Evolutionary conservation across 2,797 vertebrate genomes (phyloP).

Genomic region (Scolopax bukidnonensis): DNA sequence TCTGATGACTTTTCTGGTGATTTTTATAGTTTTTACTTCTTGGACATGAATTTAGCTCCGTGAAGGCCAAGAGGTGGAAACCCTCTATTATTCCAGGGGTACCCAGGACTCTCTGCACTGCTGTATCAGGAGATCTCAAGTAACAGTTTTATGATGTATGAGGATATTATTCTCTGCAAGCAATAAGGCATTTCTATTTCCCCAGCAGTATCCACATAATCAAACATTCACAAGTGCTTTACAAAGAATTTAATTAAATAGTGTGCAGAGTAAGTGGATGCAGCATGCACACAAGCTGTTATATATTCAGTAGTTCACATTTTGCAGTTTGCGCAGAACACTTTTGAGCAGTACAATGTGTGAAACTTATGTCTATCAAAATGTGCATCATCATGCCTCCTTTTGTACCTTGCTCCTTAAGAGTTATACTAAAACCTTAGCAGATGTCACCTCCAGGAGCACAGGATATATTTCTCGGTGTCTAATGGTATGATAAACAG

Average conservation of each 20-base stretch:
- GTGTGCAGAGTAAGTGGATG: conserved; percentile 25
- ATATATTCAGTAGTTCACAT: conserved; percentile 1
- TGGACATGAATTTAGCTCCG: conserved; percentile 25
- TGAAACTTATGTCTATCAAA: conserved; percentile 23
- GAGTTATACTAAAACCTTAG: background rate
- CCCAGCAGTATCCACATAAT: conserved; percentile 44
- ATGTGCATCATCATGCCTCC: background rate
- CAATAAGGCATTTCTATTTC: conserved; percentile 43
- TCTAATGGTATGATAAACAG: background rate
- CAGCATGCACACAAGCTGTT: conserved; percentile 7
- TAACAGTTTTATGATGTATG: conserved; percentile 29
- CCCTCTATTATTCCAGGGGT: conserved; percentile 32
- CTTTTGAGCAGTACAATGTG: background rate
- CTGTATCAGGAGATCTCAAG: conserved; percentile 40
- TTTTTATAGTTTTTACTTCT: conserved; percentile 39
- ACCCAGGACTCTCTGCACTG: background rate
- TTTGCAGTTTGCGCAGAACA: conserved; percentile 7
- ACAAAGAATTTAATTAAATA: conserved; percentile 54
- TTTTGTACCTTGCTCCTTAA: background rate
- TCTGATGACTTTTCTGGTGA: background rate
- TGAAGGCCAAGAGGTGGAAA: conserved; percentile 55
- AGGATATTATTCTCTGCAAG: conserved; percentile 41
- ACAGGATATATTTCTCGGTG: background rate
- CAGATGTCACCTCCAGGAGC: background rate
- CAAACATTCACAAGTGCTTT: conserved; percentile 52